A percentile compares a stretch with the other conserved stretches of the same genome.
Evolutionary conservation across 2,888 invertebrate species (phyloP).

Genomic region (Nomada hirtipes): DNA sequence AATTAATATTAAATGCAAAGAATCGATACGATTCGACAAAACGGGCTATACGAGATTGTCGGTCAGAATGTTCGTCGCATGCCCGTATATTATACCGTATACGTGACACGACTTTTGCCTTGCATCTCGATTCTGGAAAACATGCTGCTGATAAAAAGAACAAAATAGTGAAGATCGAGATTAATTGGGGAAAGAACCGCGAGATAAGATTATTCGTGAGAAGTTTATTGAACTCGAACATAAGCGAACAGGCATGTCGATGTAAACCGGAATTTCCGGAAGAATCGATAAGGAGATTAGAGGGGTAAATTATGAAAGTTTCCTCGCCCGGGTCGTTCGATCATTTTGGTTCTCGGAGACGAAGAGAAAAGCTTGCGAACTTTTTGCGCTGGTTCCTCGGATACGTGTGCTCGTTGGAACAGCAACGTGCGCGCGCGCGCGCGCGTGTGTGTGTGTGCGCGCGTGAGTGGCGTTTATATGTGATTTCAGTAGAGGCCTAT

Average conservation of each 20-base stretch:
- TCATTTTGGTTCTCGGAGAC: constrained; percentile 57
- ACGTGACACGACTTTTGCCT: not conserved
- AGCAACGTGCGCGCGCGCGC: too few species aligned
- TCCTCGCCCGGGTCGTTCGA: constrained; percentile 45
- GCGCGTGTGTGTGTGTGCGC: constrained; percentile 57
- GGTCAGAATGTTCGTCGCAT: not conserved
- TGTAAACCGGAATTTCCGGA: constrained; percentile 34
- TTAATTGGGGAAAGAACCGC: not conserved
- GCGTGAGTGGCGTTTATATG: constrained; percentile 69
- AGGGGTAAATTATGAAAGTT: constrained; percentile 63
- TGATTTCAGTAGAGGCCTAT: constrained; percentile 83
- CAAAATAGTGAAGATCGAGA: too few species aligned
- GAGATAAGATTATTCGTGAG: constrained; percentile 12
- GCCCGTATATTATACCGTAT: not conserved
- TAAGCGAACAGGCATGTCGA: not conserved
- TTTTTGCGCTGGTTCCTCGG: constrained; percentile 55
- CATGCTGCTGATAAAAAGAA: too few species aligned
- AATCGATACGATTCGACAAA: constrained; percentile 48
- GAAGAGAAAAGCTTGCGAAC: constrained; percentile 67
- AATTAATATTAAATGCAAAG: constrained; percentile 48
- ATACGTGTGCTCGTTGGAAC: constrained; percentile 11
- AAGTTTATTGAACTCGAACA: not conserved
- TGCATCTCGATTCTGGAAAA: not conserved
- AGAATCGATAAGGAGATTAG: constrained; percentile 59
- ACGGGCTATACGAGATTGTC: constrained; percentile 10